A percentile compares a stretch with the other conserved stretches of the same genome.
phyloP scores from a whole-genome alignment of 2,797 vertebrate genomes.

The Eutrigla gurnardus region DNA sequence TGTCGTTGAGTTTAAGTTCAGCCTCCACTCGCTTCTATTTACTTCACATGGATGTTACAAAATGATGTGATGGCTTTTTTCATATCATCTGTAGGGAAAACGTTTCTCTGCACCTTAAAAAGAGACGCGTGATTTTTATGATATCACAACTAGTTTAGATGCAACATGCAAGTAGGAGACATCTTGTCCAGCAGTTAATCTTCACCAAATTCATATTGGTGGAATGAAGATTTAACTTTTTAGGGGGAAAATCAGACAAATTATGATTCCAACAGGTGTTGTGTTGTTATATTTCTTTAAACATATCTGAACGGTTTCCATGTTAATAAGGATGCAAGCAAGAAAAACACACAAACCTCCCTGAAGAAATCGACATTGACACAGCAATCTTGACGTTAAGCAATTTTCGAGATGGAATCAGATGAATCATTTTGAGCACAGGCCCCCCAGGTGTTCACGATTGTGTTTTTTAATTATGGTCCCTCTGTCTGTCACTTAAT shows the following conservation, averaged over 20 bases:
- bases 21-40: not conserved
- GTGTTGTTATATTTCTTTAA: not conserved
- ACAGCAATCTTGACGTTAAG: slow-evolving; percentile 13
- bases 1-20: not conserved
- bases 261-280: not conserved
- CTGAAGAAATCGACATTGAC: slow-evolving; percentile 9
- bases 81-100: not conserved
- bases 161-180: not conserved
- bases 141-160: not conserved
- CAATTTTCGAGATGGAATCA: slow-evolving; percentile 11
- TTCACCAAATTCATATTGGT: no score
- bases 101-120: not conserved
- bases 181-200: not conserved
- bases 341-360: not conserved
- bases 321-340: not conserved
- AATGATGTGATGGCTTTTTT: not conserved
- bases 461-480: not conserved
- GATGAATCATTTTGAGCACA: slow-evolving; percentile 1
- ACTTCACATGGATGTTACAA: not conserved
- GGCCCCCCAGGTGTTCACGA: not conserved
- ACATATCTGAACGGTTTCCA: not conserved
- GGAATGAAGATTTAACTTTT: not conserved
- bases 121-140: not conserved
- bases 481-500: not conserved
- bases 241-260: not conserved